Evolutionary conservation across 2,113 vertebrate species (phyloP).

Genomic region (Vanacampus margaritifer): DNA sequence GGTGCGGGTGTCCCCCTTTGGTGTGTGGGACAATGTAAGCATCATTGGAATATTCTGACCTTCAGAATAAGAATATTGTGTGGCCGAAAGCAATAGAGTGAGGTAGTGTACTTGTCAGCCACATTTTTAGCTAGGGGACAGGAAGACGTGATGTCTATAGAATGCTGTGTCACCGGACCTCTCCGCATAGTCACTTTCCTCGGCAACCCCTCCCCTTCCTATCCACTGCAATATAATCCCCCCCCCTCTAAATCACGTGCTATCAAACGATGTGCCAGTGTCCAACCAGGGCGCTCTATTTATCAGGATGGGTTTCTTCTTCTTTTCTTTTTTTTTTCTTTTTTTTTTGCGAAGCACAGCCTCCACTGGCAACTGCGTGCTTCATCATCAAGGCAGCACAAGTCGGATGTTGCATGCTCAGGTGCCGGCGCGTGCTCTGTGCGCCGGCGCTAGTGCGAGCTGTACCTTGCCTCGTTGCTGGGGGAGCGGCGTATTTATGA

Average conservation of each 20-base stretch:
- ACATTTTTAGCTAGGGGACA: not conserved
- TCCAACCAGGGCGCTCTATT: conserved; percentile 2
- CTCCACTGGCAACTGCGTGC: not conserved
- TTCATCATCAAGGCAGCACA: not conserved
- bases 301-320: not conserved
- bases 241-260: conserved; percentile 10
- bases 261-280: conserved; percentile 11
- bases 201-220: conserved; percentile 20
- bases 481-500: conserved; percentile 55
- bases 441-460: conserved; percentile 9
- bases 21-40: not conserved
- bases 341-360: not conserved
- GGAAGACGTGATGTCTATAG: conserved; percentile 34
- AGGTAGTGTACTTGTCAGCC: conserved; percentile 6
- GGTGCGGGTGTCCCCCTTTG: not conserved
- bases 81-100: not conserved
- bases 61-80: conserved; percentile 8
- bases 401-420: conserved; percentile 16
- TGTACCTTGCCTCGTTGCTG: conserved; percentile 44
- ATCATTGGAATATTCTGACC: conserved; percentile 10
- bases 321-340: no score
- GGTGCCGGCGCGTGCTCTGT: conserved; percentile 30
- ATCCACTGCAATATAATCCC: conserved; percentile 21
- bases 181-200: conserved; percentile 45
- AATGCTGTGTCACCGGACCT: conserved; percentile 74